Evolutionary conservation across 2,888 invertebrate species (phyloP).

Genomic region (Rhamphomyia laevipes): DNA sequence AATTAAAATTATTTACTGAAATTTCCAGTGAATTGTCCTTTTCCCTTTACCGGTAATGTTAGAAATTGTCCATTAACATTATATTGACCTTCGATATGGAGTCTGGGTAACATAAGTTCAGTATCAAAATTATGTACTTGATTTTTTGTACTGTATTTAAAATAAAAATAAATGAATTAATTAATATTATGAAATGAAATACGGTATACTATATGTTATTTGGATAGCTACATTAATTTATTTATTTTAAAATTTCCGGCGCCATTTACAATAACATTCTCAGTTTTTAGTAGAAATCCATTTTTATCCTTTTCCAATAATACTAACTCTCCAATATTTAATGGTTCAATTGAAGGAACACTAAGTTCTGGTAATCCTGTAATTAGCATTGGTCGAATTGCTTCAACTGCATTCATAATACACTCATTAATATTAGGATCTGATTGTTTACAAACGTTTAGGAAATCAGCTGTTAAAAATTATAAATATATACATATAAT

Average conservation of each 20-base stretch:
- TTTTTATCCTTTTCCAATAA: slow-evolving; percentile 46
- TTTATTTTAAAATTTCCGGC: slow-evolving; percentile 50
- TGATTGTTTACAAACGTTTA: slow-evolving; percentile 53
- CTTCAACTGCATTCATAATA: slow-evolving; percentile 47
- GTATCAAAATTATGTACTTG: slow-evolving; percentile 40
- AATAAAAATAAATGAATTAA: not conserved
- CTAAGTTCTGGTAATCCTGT: slow-evolving; percentile 54
- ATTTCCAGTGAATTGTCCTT: slow-evolving; percentile 54
- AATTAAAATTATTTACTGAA: slow-evolving; percentile 46
- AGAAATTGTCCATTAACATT: slow-evolving; percentile 54
- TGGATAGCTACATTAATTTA: slow-evolving; percentile 37
- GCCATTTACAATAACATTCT: slow-evolving; percentile 51
- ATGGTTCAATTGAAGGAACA: slow-evolving; percentile 60
- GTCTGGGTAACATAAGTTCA: slow-evolving; percentile 48
- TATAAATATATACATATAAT: too few species aligned
- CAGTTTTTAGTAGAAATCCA: slow-evolving; percentile 33
- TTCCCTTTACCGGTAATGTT: slow-evolving; percentile 60
- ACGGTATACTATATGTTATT: too few species aligned
- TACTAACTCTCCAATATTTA: slow-evolving; percentile 52
- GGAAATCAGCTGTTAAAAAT: slow-evolving; percentile 47
- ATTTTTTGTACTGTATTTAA: slow-evolving; percentile 15
- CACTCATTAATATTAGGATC: slow-evolving; percentile 51
- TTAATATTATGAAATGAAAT: too few species aligned
- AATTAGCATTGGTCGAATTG: slow-evolving; percentile 45
- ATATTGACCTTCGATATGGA: slow-evolving; percentile 51